These are phyloP conservation scores for Kradibia gibbosae DNA, from an alignment of 1,140 invertebrate species.

Conservation along the genomic window DNA sequence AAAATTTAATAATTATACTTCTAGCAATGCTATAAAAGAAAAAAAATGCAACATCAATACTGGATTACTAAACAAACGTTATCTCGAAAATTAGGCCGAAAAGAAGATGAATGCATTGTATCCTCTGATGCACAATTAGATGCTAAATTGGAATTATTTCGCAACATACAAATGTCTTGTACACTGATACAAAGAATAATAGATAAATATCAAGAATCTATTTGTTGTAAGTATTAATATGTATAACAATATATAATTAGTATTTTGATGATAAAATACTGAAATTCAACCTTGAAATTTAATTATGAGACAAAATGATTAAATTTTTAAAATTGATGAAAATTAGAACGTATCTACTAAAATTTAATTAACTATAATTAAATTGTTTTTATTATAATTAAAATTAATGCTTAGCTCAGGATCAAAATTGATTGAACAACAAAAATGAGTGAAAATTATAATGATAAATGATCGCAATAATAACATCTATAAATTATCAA, in stretches of 20 bases:
- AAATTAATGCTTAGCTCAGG: too few species aligned
- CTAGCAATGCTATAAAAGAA: constrained; percentile 83
- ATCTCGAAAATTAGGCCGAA: constrained; percentile 94
- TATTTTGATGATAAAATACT: too few species aligned
- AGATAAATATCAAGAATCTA: constrained; percentile 93
- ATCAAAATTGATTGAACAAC: too few species aligned
- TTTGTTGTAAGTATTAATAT: constrained; percentile 80
- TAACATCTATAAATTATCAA: too few species aligned
- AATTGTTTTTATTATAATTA: too few species aligned
- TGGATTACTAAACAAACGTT: constrained; percentile 99
- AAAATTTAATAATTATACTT: not conserved
- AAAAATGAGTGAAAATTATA: too few species aligned
- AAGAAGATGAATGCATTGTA: constrained; percentile 97
- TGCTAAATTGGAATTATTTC: constrained; percentile 96
- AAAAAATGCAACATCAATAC: constrained; percentile 92
- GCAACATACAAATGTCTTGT: constrained; percentile 94
- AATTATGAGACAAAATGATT: too few species aligned
- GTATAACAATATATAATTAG: not conserved
- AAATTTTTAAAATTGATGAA: too few species aligned
- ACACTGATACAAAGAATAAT: constrained; percentile 90
- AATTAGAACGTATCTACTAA: too few species aligned
- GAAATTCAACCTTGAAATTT: too few species aligned
- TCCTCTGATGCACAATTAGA: constrained; percentile 97
- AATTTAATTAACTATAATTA: too few species aligned
- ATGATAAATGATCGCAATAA: too few species aligned